Conservation (phyloP, 2,888 invertebrate genomes). For the Rapana venosa region DNA sequence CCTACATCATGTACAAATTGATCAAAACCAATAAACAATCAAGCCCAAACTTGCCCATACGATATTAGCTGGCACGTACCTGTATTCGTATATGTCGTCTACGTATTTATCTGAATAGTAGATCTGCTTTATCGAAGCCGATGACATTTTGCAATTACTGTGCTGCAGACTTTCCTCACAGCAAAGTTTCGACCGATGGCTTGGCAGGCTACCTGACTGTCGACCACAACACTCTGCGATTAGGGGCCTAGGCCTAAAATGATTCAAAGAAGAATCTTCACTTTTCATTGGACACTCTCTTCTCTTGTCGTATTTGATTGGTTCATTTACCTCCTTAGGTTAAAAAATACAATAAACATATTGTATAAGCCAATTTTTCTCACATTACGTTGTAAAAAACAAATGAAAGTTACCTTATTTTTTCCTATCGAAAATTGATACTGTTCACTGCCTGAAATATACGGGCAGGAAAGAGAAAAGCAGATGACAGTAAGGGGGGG, state of each 20-base stretch:
- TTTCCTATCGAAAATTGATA: background rate
- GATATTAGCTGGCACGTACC: slow-evolving; percentile 82
- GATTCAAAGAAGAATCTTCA: slow-evolving; percentile 1
- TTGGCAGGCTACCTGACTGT: no score
- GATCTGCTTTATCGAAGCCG: slow-evolving; percentile 83
- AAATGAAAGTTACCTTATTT: background rate
- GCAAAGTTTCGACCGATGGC: no score
- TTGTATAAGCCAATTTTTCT: no score
- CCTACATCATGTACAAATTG: no score
- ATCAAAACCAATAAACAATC: background rate
- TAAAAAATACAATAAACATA: background rate
- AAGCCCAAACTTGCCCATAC: background rate
- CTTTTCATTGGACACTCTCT: slow-evolving; percentile 14
- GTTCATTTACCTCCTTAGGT: background rate
- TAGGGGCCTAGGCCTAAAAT: background rate
- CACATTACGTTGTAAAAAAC: no score
- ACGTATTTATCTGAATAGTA: slow-evolving; percentile 96
- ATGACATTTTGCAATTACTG: slow-evolving; percentile 16
- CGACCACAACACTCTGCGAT: background rate
- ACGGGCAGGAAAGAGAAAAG: no score
- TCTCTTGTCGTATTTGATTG: background rate
- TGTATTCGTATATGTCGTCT: slow-evolving; percentile 93
- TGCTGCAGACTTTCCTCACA: no score
- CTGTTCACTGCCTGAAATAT: background rate
- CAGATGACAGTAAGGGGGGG: background rate